These are phyloP conservation scores for Anas platyrhynchos DNA, from an alignment of 2,113 vertebrate genomes.

Conservation along the genomic window DNA sequence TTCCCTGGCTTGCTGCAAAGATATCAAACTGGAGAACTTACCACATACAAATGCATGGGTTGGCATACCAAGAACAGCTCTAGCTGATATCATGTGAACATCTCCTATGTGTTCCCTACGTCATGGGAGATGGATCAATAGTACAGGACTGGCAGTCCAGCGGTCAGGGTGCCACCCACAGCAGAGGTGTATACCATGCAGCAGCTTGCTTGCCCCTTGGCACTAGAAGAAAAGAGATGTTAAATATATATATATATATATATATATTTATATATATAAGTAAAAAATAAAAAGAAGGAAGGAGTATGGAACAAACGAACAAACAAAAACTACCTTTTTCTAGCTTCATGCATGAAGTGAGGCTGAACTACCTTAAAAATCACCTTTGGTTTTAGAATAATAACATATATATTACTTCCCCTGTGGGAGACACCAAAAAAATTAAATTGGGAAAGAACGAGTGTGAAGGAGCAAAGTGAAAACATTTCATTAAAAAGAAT, in stretches of 20 bases:
- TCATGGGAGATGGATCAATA: not conserved
- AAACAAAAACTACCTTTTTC: not conserved
- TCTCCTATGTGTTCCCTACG: fast-evolving
- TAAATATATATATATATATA: not conserved
- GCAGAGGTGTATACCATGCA: not conserved
- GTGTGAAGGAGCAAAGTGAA: not conserved
- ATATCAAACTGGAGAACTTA: not conserved
- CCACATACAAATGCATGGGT: not conserved
- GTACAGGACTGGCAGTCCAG: not conserved
- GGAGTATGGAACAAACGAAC: no score
- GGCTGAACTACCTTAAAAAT: not conserved
- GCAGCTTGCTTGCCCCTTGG: not conserved
- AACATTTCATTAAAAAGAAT: not conserved
- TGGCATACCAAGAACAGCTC: not conserved
- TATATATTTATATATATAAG: no score
- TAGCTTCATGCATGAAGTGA: not conserved
- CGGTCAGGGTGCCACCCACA: not conserved
- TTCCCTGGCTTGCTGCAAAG: not conserved
- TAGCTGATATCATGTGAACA: fast-evolving
- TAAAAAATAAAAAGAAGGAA: no score
- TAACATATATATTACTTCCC: not conserved
- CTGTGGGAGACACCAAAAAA: not conserved
- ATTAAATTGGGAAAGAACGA: not conserved
- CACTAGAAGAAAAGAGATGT: fast-evolving
- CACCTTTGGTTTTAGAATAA: not conserved